These are phyloP conservation scores for Automeris io DNA, from an alignment of 2,888 invertebrate genomes.

Conservation along the genomic window DNA sequence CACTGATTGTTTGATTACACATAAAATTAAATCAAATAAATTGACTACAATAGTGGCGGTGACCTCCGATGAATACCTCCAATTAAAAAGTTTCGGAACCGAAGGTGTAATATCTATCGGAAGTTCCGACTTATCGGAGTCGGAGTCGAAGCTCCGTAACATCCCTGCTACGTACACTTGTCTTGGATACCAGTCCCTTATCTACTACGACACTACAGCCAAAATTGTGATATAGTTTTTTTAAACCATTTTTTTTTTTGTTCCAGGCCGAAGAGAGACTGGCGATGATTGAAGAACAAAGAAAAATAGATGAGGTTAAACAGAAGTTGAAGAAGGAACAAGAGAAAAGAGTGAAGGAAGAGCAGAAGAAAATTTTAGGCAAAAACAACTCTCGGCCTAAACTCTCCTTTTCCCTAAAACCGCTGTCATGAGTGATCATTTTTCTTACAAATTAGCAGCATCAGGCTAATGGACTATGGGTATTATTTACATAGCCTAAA, in stretches of 20 bases:
- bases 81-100: no score
- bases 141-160: no score
- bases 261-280: conserved; percentile 95
- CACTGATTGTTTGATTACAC: no score
- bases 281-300: conserved; percentile 97
- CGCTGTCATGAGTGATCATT: conserved; percentile 79
- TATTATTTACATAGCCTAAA: background rate
- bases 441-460: background rate
- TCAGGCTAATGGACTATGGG: background rate
- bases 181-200: no score
- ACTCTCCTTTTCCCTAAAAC: conserved; percentile 93
- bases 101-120: no score
- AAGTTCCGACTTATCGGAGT: no score
- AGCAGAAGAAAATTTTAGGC: conserved; percentile 97
- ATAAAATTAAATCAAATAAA: no score
- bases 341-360: conserved; percentile 93
- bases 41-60: no score
- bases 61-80: no score
- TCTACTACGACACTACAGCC: no score
- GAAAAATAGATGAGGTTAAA: conserved; percentile 96
- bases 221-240: background rate
- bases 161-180: no score
- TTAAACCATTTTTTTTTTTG: conserved; percentile 6
- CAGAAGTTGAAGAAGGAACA: conserved; percentile 95
- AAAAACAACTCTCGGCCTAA: conserved; percentile 98